These are phyloP conservation scores for Laothoe populi DNA, from an alignment of 2,888 invertebrate species.

Conservation along the genomic window DNA sequence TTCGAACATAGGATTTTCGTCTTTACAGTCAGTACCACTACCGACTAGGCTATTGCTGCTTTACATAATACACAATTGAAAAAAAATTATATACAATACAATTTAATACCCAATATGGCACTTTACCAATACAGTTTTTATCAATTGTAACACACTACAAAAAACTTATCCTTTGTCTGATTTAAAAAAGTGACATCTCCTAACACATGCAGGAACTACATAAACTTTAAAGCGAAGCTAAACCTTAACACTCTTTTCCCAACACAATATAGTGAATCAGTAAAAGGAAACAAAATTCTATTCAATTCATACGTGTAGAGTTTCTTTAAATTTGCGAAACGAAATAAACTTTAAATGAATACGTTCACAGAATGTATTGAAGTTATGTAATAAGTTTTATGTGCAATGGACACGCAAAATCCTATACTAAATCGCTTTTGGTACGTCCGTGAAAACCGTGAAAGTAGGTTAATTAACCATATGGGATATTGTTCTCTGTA, in stretches of 20 bases:
- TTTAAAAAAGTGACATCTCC: no score
- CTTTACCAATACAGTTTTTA: no score
- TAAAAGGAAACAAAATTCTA: neutral
- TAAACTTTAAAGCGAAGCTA: neutral
- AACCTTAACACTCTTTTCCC: neutral
- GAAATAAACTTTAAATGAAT: constrained; percentile 25
- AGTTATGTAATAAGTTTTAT: constrained; percentile 26
- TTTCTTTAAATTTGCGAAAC: constrained; percentile 28
- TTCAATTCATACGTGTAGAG: constrained; percentile 10
- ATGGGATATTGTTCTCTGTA: constrained; percentile 1
- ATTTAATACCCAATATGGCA: no score
- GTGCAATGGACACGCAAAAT: constrained; percentile 4
- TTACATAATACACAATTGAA: no score
- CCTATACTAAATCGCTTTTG: neutral
- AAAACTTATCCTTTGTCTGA: no score
- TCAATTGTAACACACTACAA: no score
- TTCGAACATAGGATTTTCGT: no score
- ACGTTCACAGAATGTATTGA: neutral
- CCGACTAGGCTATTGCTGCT: no score
- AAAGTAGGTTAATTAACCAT: constrained; percentile 27
- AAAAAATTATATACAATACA: no score
- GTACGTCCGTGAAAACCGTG: constrained; percentile 26
- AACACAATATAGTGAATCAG: neutral
- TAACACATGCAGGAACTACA: neutral
- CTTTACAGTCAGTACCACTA: no score